Evolutionary conservation across 2,113 vertebrate species (phyloP), one percentile per base, ranked within the genome.

Genomic region (Hippoglossus stenolepis): DNA sequence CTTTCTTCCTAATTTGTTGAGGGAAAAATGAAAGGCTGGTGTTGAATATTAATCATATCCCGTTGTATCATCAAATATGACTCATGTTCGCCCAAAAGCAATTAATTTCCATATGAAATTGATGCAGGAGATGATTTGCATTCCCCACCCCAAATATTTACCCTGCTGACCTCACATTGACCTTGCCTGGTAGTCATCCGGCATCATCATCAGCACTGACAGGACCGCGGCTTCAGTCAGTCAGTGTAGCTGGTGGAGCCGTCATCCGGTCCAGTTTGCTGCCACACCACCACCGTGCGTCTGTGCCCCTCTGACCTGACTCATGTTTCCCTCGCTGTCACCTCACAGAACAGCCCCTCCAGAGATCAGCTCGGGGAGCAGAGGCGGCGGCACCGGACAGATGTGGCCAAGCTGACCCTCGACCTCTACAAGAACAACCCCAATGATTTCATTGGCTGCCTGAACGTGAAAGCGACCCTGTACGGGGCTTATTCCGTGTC

Each of bases 371-470:
- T 92, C 62, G 89, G 88, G 18, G 89, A 68, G 12, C 89, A 86
- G 70, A 74, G n/a, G 23, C 88, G 88, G 5, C 70, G 71, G 20
- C 93, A 79, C 68, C 95, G 96, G 89, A 97, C 96, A 0, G 96
- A 98, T 1, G 95, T 99, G 12, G 97, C 96, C 56, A 95, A 93
- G 0, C 12, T 99, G 81, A 98, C 96, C 2, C 96, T 99, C 0
- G 96, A 98, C 88, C 93, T 99, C 21, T 98, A 99, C 87, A 99
- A 99, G 90, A 94, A 94, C 84, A 94, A 94, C 82, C 98, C 97
- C 0, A 93, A 84, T 68, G 97, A 99, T 88, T 95, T 98, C 90
- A 94, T 96, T 31, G 97, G 98, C 77, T 98, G 96, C 88, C 91
- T 98, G 90, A 98, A 96, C 0, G 83, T 99, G 83, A 98, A 98